Evolutionary conservation across 1,140 invertebrate genomes (phyloP).

Genomic region (Drosophila hydei): DNA sequence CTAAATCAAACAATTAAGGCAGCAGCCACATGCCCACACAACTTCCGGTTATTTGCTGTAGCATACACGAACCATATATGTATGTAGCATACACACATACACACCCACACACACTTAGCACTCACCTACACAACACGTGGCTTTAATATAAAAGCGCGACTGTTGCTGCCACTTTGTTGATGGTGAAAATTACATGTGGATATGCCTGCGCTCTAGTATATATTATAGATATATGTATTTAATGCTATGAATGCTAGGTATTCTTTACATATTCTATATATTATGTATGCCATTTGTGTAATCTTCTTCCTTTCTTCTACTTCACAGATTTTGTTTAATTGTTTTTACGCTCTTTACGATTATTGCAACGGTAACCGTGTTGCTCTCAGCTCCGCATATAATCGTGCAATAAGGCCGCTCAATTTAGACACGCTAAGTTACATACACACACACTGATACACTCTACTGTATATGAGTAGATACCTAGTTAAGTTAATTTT

Average conservation of each 20-base stretch:
- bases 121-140: constrained; percentile 42
- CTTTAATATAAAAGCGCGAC: constrained; percentile 57
- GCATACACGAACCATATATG: constrained; percentile 6
- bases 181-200: background rate
- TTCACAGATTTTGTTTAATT: constrained; percentile 95
- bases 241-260: background rate
- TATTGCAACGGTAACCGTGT: constrained; percentile 96
- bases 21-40: constrained; percentile 50
- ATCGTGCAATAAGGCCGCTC: constrained; percentile 92
- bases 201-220: background rate
- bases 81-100: constrained; percentile 22
- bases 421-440: constrained; percentile 71
- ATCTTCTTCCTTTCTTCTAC: constrained; percentile 44
- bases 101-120: constrained; percentile 13
- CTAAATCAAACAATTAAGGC: constrained; percentile 72
- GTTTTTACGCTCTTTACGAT: constrained; percentile 98
- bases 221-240: background rate
- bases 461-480: constrained; percentile 37
- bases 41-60: constrained; percentile 63
- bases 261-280: background rate
- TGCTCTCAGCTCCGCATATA: constrained; percentile 97
- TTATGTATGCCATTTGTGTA: too few species aligned
- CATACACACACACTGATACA: constrained; percentile 28
- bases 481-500: constrained; percentile 73
- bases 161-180: constrained; percentile 53